phyloP scores from a whole-genome alignment of 1,140 invertebrate genomes.

The Drosophila mayri region DNA sequence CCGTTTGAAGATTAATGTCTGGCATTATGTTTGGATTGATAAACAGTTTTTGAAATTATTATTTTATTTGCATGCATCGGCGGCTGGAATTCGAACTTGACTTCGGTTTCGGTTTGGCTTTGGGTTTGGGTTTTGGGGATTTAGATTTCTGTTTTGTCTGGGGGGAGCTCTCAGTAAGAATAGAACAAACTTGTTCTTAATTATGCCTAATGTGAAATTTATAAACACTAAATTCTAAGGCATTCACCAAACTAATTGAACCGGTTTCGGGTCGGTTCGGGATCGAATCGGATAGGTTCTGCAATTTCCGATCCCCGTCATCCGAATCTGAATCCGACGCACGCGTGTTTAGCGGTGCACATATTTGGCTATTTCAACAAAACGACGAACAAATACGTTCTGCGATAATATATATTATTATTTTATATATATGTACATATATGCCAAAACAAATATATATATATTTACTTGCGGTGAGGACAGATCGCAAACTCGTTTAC shows the following conservation, averaged over 20 bases:
- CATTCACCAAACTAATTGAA: constrained; percentile 66
- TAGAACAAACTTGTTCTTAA: constrained; percentile 64
- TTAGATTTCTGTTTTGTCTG: constrained; percentile 12
- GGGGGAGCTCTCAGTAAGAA: constrained; percentile 30
- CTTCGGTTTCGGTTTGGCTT: constrained; percentile 1
- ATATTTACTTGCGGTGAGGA: constrained; percentile 10
- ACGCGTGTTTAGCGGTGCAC: constrained; percentile 33
- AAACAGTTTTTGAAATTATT: constrained; percentile 41
- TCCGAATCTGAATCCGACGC: constrained; percentile 11
- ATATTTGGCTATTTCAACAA: constrained; percentile 48
- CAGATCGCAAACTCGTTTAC: constrained; percentile 63
- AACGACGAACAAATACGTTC: constrained; percentile 31
- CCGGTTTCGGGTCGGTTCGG: constrained; percentile 41
- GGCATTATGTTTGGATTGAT: constrained; percentile 46
- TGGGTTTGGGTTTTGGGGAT: constrained; percentile 2
- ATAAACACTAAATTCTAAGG: constrained; percentile 62
- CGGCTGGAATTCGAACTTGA: constrained; percentile 25
- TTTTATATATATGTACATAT: constrained; percentile 11
- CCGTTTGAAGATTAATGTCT: constrained; percentile 44
- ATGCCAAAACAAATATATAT: constrained; percentile 6
- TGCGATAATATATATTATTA: constrained; percentile 18
- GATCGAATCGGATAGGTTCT: constrained; percentile 27
- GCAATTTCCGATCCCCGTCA: constrained; percentile 52
- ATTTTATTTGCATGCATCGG: constrained; percentile 41
- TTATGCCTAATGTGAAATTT: constrained; percentile 64